Conservation (phyloP, 2,113 vertebrate genomes). For the Neotoma lepida region DNA sequence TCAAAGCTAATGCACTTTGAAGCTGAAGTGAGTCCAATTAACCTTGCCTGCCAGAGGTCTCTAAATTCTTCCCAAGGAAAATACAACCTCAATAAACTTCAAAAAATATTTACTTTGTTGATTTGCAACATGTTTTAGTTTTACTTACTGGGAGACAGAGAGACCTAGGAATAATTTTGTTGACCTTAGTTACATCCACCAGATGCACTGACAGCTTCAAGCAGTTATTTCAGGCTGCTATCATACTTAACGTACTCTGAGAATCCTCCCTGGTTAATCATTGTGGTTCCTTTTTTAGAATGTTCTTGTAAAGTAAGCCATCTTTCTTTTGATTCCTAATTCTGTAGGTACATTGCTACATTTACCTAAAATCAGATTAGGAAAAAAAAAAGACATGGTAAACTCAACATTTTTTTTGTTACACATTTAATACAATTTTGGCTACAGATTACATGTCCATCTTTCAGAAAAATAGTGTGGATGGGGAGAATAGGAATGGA, state of each 20-base stretch:
- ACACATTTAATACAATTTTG: background rate
- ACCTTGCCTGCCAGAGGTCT: background rate
- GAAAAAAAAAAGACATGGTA: background rate
- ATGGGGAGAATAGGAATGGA: rapidly evolving
- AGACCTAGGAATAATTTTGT: background rate
- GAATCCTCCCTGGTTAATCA: background rate
- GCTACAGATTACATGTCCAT: background rate
- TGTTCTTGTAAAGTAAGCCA: background rate
- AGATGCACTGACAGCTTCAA: background rate
- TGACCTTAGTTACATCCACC: background rate
- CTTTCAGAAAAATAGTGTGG: rapidly evolving
- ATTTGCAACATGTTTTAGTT: slow-evolving; percentile 9
- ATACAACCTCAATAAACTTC: background rate
- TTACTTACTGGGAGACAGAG: background rate
- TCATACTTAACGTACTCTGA: background rate
- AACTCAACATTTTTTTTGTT: background rate
- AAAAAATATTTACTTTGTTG: slow-evolving; percentile 44
- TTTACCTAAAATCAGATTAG: slow-evolving; percentile 29
- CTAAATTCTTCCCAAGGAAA: slow-evolving; percentile 58
- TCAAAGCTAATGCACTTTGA: slow-evolving; percentile 54
- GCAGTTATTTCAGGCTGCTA: background rate
- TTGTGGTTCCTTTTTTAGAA: slow-evolving; percentile 10
- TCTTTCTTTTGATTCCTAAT: background rate
- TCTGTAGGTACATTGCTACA: background rate
- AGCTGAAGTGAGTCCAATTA: slow-evolving; percentile 60